Percentiles rank a stretch among this genome's conserved stretches.
These are phyloP conservation scores for Bombus superbus DNA, from an alignment of 1,140 invertebrate genomes.

Conservation along the genomic window DNA sequence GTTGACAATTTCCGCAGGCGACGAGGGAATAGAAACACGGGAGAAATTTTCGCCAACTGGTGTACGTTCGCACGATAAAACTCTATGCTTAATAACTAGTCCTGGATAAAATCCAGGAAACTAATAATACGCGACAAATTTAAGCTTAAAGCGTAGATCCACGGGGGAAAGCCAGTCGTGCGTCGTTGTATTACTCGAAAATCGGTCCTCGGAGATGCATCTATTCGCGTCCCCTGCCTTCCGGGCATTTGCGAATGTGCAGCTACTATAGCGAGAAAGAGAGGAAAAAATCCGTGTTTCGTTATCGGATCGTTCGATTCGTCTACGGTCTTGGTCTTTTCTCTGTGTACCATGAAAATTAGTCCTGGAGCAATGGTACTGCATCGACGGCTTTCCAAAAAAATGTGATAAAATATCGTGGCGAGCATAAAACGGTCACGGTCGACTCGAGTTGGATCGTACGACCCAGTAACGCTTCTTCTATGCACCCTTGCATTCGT, in stretches of 20 bases:
- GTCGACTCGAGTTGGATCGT: too few relatives aligned
- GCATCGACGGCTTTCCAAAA: not conserved
- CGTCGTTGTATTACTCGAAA: constrained; percentile 44
- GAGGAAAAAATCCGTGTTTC: not conserved
- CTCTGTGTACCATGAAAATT: not conserved
- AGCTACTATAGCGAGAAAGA: too few relatives aligned
- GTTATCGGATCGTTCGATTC: not conserved
- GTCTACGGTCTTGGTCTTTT: not conserved
- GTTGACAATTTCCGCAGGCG: not conserved
- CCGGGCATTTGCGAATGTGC: constrained; percentile 26
- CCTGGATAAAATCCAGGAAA: constrained; percentile 53
- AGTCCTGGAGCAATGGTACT: not conserved
- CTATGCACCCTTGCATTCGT: too few relatives aligned
- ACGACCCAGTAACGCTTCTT: too few relatives aligned
- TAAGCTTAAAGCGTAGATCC: constrained; percentile 1
- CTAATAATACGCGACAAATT: constrained; percentile 64
- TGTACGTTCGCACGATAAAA: constrained; percentile 44
- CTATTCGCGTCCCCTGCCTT: constrained; percentile 1
- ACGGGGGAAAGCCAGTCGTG: constrained; percentile 26
- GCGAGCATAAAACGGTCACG: not conserved
- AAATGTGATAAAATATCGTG: not conserved
- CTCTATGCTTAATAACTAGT: constrained; percentile 47
- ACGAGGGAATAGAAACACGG: not conserved
- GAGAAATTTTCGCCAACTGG: constrained; percentile 16
- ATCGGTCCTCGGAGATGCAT: constrained; percentile 55